Conservation (phyloP, 2,888 invertebrate genomes). For the Thymelicus lineola region DNA sequence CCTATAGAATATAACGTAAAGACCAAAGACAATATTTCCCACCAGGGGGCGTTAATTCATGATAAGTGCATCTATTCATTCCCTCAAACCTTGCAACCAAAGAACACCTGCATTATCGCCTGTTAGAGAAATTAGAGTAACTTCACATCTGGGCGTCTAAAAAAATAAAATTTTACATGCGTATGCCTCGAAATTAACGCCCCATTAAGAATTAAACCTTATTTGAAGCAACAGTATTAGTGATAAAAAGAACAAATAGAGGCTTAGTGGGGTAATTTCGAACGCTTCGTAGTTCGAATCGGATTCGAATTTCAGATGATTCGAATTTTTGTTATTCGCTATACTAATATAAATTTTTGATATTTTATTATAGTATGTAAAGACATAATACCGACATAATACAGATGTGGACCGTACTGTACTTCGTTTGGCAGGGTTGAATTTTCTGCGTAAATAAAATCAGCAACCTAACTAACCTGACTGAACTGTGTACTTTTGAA, state of each 20-base stretch:
- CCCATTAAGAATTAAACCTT: slow-evolving; percentile 22
- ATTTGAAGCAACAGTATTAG: not conserved
- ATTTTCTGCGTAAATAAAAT: too few relatives aligned
- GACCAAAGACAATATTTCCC: slow-evolving; percentile 36
- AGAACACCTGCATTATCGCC: slow-evolving; percentile 29
- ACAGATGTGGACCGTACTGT: too few relatives aligned
- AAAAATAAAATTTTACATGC: slow-evolving; percentile 5
- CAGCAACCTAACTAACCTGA: too few relatives aligned
- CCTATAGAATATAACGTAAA: slow-evolving; percentile 18
- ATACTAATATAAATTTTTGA: too few relatives aligned
- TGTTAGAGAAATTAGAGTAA: slow-evolving; percentile 34
- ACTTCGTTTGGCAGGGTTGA: too few relatives aligned
- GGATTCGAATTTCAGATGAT: too few relatives aligned
- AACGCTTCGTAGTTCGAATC: too few relatives aligned
- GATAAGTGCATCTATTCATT: slow-evolving; percentile 28
- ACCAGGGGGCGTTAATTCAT: slow-evolving; percentile 17
- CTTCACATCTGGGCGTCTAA: slow-evolving; percentile 23
- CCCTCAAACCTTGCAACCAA: not conserved
- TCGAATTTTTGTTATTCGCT: too few relatives aligned
- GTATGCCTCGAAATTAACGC: slow-evolving; percentile 16
- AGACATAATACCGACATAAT: too few relatives aligned
- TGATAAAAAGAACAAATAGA: not conserved
- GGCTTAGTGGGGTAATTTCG: too few relatives aligned
- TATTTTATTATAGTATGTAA: too few relatives aligned
- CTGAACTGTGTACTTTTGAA: too few relatives aligned